Conservation (phyloP, 2,797 vertebrate genomes). For the Channallabes apus region DNA sequence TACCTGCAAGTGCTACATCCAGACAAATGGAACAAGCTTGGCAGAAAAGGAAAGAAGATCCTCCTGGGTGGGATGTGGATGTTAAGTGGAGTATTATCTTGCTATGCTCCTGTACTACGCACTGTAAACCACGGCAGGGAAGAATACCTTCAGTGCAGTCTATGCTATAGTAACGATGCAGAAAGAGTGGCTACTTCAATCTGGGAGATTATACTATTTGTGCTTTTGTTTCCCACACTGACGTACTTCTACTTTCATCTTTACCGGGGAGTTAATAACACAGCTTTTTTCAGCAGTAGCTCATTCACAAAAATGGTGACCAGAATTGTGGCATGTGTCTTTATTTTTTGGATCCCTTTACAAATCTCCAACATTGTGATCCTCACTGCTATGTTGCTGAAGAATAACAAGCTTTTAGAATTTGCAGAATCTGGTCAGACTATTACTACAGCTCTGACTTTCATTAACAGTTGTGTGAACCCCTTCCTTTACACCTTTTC, state of each 20-base stretch:
- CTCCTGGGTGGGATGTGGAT: too few relatives aligned
- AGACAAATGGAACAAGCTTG: too few relatives aligned
- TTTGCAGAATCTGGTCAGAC: neutral
- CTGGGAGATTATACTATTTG: too few relatives aligned
- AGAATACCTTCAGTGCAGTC: too few relatives aligned
- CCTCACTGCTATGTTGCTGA: neutral
- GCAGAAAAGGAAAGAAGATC: too few relatives aligned
- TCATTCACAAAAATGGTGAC: conserved; percentile 49
- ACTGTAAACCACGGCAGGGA: too few relatives aligned
- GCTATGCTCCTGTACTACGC: too few relatives aligned
- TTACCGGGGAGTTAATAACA: conserved; percentile 48
- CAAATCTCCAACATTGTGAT: conserved; percentile 40
- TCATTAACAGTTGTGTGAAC: conserved; percentile 58
- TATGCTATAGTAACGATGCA: too few relatives aligned
- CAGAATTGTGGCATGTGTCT: conserved; percentile 54
- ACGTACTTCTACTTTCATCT: too few relatives aligned
- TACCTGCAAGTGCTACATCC: too few relatives aligned
- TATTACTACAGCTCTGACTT: conserved; percentile 42
- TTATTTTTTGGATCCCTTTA: conserved; percentile 48
- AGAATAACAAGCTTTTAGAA: neutral
- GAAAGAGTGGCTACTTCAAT: too few relatives aligned
- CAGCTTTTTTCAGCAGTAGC: conserved; percentile 28
- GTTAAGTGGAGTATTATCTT: too few relatives aligned
- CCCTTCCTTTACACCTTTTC: conserved; percentile 61
- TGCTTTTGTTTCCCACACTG: conserved; percentile 41